phyloP scores from a whole-genome alignment of 2,888 invertebrate species.

The Bembecia ichneumoniformis region DNA sequence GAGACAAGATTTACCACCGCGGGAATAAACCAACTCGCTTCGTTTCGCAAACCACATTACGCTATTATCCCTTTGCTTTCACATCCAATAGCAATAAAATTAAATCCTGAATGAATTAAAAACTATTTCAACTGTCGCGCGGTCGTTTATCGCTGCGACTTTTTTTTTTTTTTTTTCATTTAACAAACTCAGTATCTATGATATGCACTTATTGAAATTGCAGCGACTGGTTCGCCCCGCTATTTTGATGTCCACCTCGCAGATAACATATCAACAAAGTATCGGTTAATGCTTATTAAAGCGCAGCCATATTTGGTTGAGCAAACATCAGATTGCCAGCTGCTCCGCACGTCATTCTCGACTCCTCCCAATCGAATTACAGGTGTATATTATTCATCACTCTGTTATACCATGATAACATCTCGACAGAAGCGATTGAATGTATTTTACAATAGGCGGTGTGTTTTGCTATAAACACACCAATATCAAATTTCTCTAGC shows the following conservation, averaged over 20 bases:
- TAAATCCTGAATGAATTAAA: no score
- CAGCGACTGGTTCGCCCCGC: not conserved
- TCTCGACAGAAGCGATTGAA: conserved; percentile 59
- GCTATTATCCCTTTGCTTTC: conserved; percentile 19
- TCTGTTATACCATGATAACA: conserved; percentile 58
- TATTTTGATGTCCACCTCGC: not conserved
- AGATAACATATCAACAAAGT: not conserved
- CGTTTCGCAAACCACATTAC: conserved; percentile 33
- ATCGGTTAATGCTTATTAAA: not conserved
- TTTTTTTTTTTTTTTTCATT: not conserved
- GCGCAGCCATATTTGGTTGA: conserved; percentile 8
- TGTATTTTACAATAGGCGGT: conserved; percentile 53
- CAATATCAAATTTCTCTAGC: conserved; percentile 34
- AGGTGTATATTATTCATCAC: conserved; percentile 60
- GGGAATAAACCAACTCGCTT: conserved; percentile 26
- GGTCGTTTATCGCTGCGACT: not conserved
- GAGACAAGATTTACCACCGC: conserved; percentile 32
- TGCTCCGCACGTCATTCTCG: conserved; percentile 45
- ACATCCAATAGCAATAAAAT: not conserved
- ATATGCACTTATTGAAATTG: not conserved
- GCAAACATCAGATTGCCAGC: conserved; percentile 39
- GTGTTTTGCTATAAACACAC: conserved; percentile 51
- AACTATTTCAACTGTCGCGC: no score
- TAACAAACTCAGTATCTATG: not conserved
- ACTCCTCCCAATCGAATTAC: conserved; percentile 40